Evolutionary conservation across 2,888 invertebrate species (phyloP).

Genomic region (Ellobium chinense): DNA sequence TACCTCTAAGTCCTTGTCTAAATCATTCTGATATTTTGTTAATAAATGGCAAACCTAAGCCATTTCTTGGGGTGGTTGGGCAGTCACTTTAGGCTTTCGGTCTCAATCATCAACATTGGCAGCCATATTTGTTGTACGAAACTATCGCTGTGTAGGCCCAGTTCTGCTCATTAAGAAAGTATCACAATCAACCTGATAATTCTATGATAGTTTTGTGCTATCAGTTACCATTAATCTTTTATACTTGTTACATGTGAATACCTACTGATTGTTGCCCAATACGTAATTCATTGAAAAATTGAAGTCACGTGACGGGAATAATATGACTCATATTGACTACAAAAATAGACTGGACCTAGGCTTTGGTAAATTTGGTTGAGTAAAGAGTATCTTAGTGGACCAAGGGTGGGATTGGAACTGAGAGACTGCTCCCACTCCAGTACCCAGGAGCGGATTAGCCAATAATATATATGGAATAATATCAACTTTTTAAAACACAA

Average conservation of each 20-base stretch:
- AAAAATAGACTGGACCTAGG: no score
- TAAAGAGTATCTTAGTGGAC: no score
- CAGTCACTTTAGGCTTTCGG: neutral
- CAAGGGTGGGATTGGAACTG: no score
- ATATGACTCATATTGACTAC: neutral
- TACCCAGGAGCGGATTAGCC: no score
- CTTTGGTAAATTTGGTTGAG: no score
- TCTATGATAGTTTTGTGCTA: no score
- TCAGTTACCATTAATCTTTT: neutral
- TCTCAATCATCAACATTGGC: slow-evolving; percentile 33
- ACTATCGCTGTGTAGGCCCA: slow-evolving; percentile 22
- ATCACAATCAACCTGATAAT: no score
- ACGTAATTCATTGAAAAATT: neutral
- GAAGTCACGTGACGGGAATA: neutral
- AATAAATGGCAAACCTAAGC: neutral
- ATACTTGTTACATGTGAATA: neutral
- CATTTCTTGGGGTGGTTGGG: slow-evolving; percentile 12
- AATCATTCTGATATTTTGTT: neutral
- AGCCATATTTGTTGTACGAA: slow-evolving; percentile 26
- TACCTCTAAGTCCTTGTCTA: neutral
- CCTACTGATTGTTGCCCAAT: no score
- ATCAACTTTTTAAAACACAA: no score
- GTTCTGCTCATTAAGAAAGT: no score
- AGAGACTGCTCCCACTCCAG: no score
- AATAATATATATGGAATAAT: no score